Base-by-base conservation (phyloP, 2,888 invertebrate species). In the Ctena decussata region DNA sequence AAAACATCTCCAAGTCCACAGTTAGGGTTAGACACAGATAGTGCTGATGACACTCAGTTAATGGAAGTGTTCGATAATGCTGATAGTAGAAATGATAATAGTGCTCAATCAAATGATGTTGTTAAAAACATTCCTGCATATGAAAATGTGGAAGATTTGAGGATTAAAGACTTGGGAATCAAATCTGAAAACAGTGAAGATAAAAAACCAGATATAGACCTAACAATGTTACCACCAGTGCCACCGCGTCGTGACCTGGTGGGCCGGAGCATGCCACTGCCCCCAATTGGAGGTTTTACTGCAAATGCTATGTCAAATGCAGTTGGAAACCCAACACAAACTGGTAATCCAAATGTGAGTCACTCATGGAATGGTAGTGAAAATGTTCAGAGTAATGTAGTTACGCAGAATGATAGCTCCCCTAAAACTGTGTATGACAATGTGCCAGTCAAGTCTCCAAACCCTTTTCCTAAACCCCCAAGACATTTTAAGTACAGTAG, bases 201-300 rank as follows among this genome's bases (percentile, higher is more conserved):
- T 30, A 41, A 24, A 69, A 71, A 60, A 46, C 53, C 65, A 76
- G 24, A 57, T 30, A 21, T 80, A 21, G 86, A 85, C 60, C 15
- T 86, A 27, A 72, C 70, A 27, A 84, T 86, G 37, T 71, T 91
- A 30, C 91, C 91, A 35, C 91, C 91, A n/a, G 78, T 91, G 37
- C 91, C 91, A 15, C 87, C 89, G 8, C 79, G 90, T 21, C 80
- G 85, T 57, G 85, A 86, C 57, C 80, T 89, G 60, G 82, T 82
- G 35, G 76, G 85, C 1, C 39, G 77, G 46, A 76, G 76, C 39
- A 57, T 70, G 32, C 91, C 90, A 21, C 81, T 91, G 32, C 91
- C 91, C 24, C 90, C 91, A 11, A 91, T 91, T 44, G 86, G 89
- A 12, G 70, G 72, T 70, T 60, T 30, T 60, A 35, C 6, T 3